These are phyloP conservation scores for Steatornis caripensis DNA, from an alignment of 2,113 vertebrate species.

Conservation along the genomic window DNA sequence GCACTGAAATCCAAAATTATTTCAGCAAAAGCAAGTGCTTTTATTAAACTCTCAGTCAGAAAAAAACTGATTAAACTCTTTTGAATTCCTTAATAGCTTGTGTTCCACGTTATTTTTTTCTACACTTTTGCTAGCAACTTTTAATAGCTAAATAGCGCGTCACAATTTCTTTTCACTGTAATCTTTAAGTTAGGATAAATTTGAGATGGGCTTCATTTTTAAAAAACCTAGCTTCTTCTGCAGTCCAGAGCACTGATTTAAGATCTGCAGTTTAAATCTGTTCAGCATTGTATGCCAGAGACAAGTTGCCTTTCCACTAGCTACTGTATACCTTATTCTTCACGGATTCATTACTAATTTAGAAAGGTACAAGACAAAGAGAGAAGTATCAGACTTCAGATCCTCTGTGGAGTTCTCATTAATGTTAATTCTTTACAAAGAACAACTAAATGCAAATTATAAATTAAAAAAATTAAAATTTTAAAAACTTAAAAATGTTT, in stretches of 20 bases:
- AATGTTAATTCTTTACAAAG: not conserved
- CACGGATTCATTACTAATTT: not conserved
- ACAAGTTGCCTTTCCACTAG: not conserved
- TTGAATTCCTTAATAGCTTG: not conserved
- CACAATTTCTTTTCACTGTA: not conserved
- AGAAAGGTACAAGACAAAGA: not conserved
- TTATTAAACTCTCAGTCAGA: not conserved
- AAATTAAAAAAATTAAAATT: not conserved
- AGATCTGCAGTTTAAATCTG: not conserved
- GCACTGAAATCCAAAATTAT: not conserved
- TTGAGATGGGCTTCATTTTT: not conserved
- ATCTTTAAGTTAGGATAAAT: not conserved
- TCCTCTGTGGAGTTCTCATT: not conserved
- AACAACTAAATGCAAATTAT: not conserved
- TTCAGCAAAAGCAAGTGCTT: not conserved
- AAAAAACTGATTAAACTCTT: not conserved
- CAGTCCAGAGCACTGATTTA: not conserved
- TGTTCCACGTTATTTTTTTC: not conserved
- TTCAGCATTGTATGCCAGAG: not conserved
- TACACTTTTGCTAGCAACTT: not conserved
- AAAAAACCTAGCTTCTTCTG: not conserved
- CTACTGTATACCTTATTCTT: not conserved
- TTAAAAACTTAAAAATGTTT: not conserved
- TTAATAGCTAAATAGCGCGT: not conserved
- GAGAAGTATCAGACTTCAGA: not conserved